Percentiles rank a stretch among this genome's conserved stretches.
phyloP scores from a whole-genome alignment of 2,888 invertebrate species.

The Xiphydria camelus region DNA sequence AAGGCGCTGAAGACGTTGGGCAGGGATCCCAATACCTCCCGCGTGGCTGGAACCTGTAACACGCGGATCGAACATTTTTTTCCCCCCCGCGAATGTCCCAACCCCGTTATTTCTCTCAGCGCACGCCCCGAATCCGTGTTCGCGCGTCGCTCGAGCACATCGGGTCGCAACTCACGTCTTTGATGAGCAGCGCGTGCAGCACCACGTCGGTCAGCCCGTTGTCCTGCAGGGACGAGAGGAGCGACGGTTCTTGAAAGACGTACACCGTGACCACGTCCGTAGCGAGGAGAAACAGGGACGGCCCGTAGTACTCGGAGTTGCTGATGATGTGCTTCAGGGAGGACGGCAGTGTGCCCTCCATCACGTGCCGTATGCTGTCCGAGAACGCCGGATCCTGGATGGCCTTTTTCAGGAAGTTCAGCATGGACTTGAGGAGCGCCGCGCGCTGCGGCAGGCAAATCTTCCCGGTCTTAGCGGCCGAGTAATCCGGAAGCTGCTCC shows the following conservation, averaged over 20 bases:
- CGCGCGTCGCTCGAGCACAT: too few relatives aligned
- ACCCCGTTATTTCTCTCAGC: too few relatives aligned
- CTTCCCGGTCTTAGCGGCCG: slow-evolving; percentile 59
- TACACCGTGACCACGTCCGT: slow-evolving; percentile 87
- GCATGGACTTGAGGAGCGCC: slow-evolving; percentile 83
- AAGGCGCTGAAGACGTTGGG: slow-evolving; percentile 87
- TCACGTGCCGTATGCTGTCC: slow-evolving; percentile 80
- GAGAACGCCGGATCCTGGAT: slow-evolving; percentile 79
- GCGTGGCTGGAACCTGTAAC: slow-evolving; percentile 66
- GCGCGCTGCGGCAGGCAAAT: slow-evolving; percentile 80
- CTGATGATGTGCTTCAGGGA: slow-evolving; percentile 83
- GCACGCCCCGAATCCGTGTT: too few relatives aligned
- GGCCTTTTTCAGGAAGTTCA: slow-evolving; percentile 87
- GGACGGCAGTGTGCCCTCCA: slow-evolving; percentile 81
- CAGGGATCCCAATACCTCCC: slow-evolving; percentile 79
- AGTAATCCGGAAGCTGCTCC: slow-evolving; percentile 47
- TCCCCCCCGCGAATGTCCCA: too few relatives aligned
- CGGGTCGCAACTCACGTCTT: slow-evolving; percentile 77
- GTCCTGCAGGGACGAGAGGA: slow-evolving; percentile 82
- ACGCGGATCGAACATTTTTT: slow-evolving; percentile 4
- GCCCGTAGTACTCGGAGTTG: slow-evolving; percentile 87
- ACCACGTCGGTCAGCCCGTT: slow-evolving; percentile 85
- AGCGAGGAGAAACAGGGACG: slow-evolving; percentile 79
- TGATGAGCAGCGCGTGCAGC: slow-evolving; percentile 77
- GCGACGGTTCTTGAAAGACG: slow-evolving; percentile 80